Percentiles rank a stretch among this genome's conserved stretches.
phyloP scores from a whole-genome alignment of 2,113 vertebrate species.

The Tor tambroides region DNA sequence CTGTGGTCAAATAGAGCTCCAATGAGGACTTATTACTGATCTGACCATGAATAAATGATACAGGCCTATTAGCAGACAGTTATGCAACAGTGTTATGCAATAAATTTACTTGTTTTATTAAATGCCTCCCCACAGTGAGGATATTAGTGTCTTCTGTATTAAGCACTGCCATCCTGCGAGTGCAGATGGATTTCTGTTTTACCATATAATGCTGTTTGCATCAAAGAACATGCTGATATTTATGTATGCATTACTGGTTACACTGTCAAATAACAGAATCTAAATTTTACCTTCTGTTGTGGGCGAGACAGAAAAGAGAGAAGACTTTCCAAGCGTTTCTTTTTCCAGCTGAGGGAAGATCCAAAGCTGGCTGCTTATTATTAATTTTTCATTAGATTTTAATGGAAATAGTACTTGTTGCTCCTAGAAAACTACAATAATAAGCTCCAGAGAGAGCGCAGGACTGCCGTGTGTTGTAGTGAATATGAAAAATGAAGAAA shows the following conservation, averaged over 20 bases:
- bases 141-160: slow-evolving; percentile 22
- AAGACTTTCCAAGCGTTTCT: neutral
- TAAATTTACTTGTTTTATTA: slow-evolving; percentile 27
- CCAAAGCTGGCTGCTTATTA: neutral
- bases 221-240: neutral
- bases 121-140: slow-evolving; percentile 37
- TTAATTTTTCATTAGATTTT: neutral
- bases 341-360: neutral
- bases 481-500: neutral
- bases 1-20: neutral
- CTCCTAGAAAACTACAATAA: slow-evolving; percentile 7
- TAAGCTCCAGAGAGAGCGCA: slow-evolving; percentile 1
- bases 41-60: slow-evolving; percentile 34
- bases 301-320: neutral
- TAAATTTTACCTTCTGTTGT: neutral
- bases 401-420: slow-evolving; percentile 23
- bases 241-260: neutral
- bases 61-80: neutral
- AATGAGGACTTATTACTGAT: neutral
- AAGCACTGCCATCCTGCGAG: neutral
- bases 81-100: slow-evolving; percentile 20
- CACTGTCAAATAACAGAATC: slow-evolving; percentile 3
- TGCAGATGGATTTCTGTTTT: neutral
- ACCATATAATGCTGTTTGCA: neutral
- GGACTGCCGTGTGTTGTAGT: neutral